Conservation (phyloP, 2,113 vertebrate genomes). For the Dascyllus trimaculatus region DNA sequence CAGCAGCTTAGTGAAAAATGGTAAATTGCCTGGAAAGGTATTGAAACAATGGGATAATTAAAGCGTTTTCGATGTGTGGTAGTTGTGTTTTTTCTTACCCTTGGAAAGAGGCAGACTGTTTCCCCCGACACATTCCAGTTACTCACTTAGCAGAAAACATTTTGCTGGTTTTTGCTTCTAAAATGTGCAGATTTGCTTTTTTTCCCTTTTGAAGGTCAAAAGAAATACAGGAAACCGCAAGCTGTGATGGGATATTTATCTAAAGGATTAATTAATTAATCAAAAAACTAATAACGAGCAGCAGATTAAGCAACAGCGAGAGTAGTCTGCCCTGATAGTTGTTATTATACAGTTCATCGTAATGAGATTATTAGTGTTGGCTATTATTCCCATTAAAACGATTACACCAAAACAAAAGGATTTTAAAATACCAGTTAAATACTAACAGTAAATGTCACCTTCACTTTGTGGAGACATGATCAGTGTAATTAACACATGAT, state of each 20-base stretch:
- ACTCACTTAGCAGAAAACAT: no score
- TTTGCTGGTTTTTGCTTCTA: not conserved
- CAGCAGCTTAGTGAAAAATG: no score
- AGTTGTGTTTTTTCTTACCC: no score
- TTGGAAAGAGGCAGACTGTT: no score
- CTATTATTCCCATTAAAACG: not conserved
- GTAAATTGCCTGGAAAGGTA: no score
- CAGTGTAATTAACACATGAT: slow-evolving; percentile 1
- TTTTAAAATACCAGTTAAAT: not conserved
- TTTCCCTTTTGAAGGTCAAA: not conserved
- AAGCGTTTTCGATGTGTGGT: no score
- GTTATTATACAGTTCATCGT: not conserved
- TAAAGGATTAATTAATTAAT: slow-evolving; percentile 8
- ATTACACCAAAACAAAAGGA: slow-evolving; percentile 6
- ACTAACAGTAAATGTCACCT: not conserved
- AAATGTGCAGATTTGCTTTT: not conserved
- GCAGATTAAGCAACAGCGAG: not conserved
- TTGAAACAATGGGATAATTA: no score
- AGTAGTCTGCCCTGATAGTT: not conserved
- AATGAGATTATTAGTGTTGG: slow-evolving; percentile 7
- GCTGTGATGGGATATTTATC: not conserved
- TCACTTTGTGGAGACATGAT: not conserved
- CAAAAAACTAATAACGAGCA: not conserved
- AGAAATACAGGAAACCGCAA: not conserved
- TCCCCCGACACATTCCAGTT: no score